phyloP scores from a whole-genome alignment of 2,113 vertebrate species.

The Xenopus borealis region DNA sequence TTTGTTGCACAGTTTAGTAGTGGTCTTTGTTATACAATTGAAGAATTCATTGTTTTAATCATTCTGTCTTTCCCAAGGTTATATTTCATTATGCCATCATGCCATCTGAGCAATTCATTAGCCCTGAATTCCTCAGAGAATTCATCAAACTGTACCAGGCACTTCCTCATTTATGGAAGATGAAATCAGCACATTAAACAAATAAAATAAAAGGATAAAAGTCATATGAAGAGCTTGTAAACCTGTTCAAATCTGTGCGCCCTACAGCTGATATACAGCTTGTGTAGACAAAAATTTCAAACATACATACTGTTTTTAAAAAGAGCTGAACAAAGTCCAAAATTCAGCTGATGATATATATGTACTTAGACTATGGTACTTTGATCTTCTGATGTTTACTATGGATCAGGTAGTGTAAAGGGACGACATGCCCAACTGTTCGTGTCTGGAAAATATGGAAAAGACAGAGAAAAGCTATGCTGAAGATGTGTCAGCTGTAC shows the following conservation, averaged over 20 bases:
- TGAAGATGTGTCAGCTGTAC: too few species aligned
- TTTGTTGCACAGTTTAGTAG: too few species aligned
- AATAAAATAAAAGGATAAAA: constrained; percentile 17
- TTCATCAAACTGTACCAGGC: constrained; percentile 8
- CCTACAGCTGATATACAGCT: constrained; percentile 14
- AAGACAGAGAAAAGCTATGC: too few species aligned
- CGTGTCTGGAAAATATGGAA: too few species aligned
- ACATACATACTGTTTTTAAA: constrained; percentile 24
- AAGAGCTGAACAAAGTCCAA: constrained; percentile 22
- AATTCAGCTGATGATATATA: constrained; percentile 9
- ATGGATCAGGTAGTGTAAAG: constrained; percentile 10
- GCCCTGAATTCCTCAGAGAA: too few species aligned
- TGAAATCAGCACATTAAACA: constrained; percentile 17
- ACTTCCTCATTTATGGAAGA: constrained; percentile 27
- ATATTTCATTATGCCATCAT: too few species aligned
- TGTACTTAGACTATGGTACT: constrained; percentile 31
- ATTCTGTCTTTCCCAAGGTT: too few species aligned
- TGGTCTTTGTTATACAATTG: too few species aligned
- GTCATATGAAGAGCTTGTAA: constrained; percentile 4
- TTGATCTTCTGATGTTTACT: constrained; percentile 26
- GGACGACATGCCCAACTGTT: background rate
- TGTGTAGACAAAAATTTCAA: constrained; percentile 22
- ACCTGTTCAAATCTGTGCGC: constrained; percentile 18
- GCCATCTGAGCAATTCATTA: too few species aligned
- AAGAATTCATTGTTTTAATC: too few species aligned